Base-by-base conservation (phyloP, 2,888 invertebrate genomes). In the Lasioglossum vierecki region DNA sequence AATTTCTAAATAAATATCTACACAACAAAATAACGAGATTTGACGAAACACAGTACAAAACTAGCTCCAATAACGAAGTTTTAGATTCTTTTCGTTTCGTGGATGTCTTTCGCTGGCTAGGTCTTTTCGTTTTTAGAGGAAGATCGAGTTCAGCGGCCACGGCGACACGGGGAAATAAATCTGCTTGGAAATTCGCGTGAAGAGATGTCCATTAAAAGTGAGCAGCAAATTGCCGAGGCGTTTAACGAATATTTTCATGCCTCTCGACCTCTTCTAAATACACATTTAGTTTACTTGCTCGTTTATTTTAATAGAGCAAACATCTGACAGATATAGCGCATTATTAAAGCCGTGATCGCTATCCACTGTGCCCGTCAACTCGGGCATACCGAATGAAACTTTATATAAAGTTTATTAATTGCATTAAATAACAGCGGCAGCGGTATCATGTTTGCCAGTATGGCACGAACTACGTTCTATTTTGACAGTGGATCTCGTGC, bases 171-270 rank as follows among this genome's bases (percentile, higher is more conserved):
- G 22, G 22, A 68, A 68, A 68, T 68, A 68, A 22, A 35, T 68
- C 66, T 68, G 68, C 68, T 39, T 11, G 68, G 35, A 11, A 68
- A 39, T 68, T 35, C 68, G 39, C 39, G 68, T 68, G 39, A 68
- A 11, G 68, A 68, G 68, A 22, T 68, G 68, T 39, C 68, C 22
- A 22, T 68, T 22, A 39, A 68, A 68, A 68, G 39, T 39, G 68
- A 39, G 22, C 68, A 39, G 39, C 22, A 68, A 68, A 68, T 68
- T 39, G 39, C 9, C 39, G 68, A 39, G 39, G 35, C 68, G 39
- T 39, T 39, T 11, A 68, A 39, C 68, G 68, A 39, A 68, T 9
- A 68, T 68, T 39, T 68, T 22, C 39, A 68, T 39, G 22, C 68
- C 39, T 22, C 68, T 68, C 68, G 39, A 39, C 39, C 39, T 9